Conservation (phyloP, 2,113 vertebrate species). For the Pseudorectes ferrugineus region DNA sequence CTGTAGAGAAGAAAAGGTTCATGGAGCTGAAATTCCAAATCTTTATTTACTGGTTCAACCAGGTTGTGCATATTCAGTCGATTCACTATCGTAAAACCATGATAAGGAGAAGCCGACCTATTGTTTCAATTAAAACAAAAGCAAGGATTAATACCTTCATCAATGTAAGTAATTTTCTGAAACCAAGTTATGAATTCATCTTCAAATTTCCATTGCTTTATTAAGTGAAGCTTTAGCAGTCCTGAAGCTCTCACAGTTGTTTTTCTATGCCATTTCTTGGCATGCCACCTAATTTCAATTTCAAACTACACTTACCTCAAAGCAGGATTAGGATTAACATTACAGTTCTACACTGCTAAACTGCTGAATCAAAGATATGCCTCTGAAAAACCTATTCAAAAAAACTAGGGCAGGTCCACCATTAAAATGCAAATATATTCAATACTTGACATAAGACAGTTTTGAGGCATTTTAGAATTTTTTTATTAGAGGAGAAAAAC, state of each 20-base stretch:
- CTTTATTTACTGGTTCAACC: slow-evolving; percentile 97
- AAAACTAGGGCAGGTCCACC: not conserved
- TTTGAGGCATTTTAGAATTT: not conserved
- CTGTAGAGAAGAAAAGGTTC: slow-evolving; percentile 97
- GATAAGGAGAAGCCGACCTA: slow-evolving; percentile 92
- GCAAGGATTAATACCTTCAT: not conserved
- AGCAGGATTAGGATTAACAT: not conserved
- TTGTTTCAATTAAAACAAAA: slow-evolving; percentile 41
- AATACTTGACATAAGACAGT: not conserved
- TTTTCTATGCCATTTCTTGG: not conserved
- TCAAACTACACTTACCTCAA: not conserved
- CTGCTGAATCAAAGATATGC: not conserved
- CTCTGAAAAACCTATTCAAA: not conserved
- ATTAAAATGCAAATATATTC: not conserved
- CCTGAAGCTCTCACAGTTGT: not conserved
- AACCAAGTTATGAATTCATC: not conserved
- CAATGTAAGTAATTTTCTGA: not conserved
- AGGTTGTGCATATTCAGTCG: slow-evolving; percentile 92
- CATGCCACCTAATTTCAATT: not conserved
- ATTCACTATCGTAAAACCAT: slow-evolving; percentile 99
- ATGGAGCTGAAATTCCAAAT: slow-evolving; percentile 96
- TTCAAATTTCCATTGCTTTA: not conserved
- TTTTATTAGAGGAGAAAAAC: not conserved
- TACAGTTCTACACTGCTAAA: not conserved
- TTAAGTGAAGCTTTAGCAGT: not conserved